phyloP scores from a whole-genome alignment of 2,113 vertebrate genomes.

The Chitala chitala region DNA sequence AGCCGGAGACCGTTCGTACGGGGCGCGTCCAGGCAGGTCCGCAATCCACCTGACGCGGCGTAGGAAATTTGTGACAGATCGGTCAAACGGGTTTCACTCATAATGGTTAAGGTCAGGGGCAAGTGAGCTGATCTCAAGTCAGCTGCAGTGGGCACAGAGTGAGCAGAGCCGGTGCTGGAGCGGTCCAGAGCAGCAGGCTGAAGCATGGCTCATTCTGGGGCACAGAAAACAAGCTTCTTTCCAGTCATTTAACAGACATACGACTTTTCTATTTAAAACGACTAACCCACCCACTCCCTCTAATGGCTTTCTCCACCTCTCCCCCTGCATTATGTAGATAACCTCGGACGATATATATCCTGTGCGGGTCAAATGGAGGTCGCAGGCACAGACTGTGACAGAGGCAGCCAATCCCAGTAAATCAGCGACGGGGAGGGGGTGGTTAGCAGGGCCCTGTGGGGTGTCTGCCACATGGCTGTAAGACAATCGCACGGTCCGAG shows the following conservation, averaged over 20 bases:
- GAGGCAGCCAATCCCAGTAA: constrained; percentile 56
- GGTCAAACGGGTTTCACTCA: neutral
- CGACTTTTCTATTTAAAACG: constrained; percentile 55
- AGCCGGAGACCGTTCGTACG: neutral
- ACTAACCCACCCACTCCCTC: constrained; percentile 51
- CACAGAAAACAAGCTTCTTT: constrained; percentile 43
- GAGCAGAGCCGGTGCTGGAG: neutral
- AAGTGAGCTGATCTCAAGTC: neutral
- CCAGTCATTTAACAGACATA: constrained; percentile 44
- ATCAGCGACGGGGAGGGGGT: constrained; percentile 49
- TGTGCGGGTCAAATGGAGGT: constrained; percentile 71
- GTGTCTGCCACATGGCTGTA: constrained; percentile 35
- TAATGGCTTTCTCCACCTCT: constrained; percentile 63
- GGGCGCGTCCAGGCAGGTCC: neutral
- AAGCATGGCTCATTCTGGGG: constrained; percentile 22
- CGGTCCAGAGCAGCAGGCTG: constrained; percentile 3
- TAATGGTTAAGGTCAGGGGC: constrained; percentile 8
- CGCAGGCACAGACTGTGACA: constrained; percentile 65
- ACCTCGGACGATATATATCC: constrained; percentile 63
- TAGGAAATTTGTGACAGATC: neutral
- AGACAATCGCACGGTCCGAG: constrained; percentile 30
- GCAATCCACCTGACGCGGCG: neutral
- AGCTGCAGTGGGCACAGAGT: neutral
- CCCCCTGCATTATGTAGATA: constrained; percentile 69
- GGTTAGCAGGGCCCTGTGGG: constrained; percentile 29